Evolutionary conservation across 2,888 invertebrate genomes (phyloP), one percentile per base, ranked within the genome.

Genomic region (Phasia obesa): DNA sequence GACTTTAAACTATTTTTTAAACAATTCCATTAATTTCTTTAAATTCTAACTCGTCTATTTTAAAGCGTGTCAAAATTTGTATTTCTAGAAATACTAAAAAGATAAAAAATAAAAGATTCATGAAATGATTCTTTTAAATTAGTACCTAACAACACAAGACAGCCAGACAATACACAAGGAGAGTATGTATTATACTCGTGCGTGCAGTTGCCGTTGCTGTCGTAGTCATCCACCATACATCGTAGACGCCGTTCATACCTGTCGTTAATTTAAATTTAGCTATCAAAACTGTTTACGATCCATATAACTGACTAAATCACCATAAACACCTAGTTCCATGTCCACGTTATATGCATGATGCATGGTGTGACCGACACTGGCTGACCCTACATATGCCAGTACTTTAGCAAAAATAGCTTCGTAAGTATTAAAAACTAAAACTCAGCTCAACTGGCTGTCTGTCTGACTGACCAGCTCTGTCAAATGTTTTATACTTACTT

Each of bases 271-370:
- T 88, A 90, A 90, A 90, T 90, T 90, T 90, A 90, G 90, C 90
- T 90, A 90, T 90, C 90, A 90, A 90, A 89, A 89, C 88, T 88
- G 90, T 90, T 90, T 90, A 90, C 90, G 90, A 90, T 89, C 88
- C 89, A 90, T 88, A 90, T 89, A 90, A 89, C 88, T 89, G 90
- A 90, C 90, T 90, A 90, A 90, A 90, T 90, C 90, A 89, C 90
- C 89, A 90, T 90, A 90, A 90, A 90, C 90, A 90, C 90, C 89
- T 89, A 88, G 88, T 90, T 90, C 88, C 86, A 87, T 87, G 87
- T 67, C 78, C 75, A 60, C 49, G 65, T 67, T 79, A 49, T 65
- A 42, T 76, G 71, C 71, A 49, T 67, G 83, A 76, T 71, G 71
- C 67, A 47, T 71, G 55, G 67, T 67, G 69, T 53, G 70, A 59